A percentile compares a stretch with the other conserved stretches of the same genome.
phyloP scores from a whole-genome alignment of 2,797 vertebrate genomes.

The Xenentodon cancila region DNA sequence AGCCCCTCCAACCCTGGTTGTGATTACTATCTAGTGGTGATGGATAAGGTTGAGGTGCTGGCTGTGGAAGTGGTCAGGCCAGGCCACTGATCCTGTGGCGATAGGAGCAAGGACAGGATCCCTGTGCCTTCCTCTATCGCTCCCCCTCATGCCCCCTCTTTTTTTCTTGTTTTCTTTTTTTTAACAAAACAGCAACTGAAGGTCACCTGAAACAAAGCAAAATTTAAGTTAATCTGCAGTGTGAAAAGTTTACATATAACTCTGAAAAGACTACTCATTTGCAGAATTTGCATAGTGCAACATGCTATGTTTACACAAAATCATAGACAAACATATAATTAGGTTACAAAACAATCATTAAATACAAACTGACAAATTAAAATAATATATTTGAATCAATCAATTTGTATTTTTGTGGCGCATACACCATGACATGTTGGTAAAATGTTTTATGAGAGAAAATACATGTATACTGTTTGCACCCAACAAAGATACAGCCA shows the following conservation, averaged over 20 bases:
- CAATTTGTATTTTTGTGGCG: constrained; percentile 4
- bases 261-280: background rate
- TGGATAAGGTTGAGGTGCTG: constrained; percentile 85
- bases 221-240: constrained; percentile 59
- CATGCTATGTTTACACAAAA: too few species aligned
- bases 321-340: too few species aligned
- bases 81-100: constrained; percentile 82
- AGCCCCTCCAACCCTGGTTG: constrained; percentile 57
- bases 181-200: constrained; percentile 71
- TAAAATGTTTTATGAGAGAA: background rate
- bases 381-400: background rate
- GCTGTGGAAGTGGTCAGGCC: constrained; percentile 84
- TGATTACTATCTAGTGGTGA: constrained; percentile 85
- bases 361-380: too few species aligned
- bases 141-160: constrained; percentile 42
- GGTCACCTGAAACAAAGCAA: constrained; percentile 74
- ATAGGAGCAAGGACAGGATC: constrained; percentile 86
- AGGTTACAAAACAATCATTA: too few species aligned
- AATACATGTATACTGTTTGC: too few species aligned
- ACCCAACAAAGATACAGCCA: too few species aligned
- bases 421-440: constrained; percentile 4
- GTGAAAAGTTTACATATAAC: constrained; percentile 37
- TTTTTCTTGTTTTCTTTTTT: constrained; percentile 34
- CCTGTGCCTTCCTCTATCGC: constrained; percentile 64
- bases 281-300: too few species aligned